phyloP scores from a whole-genome alignment of 1,140 invertebrate species.

The Micrasema minimum region DNA sequence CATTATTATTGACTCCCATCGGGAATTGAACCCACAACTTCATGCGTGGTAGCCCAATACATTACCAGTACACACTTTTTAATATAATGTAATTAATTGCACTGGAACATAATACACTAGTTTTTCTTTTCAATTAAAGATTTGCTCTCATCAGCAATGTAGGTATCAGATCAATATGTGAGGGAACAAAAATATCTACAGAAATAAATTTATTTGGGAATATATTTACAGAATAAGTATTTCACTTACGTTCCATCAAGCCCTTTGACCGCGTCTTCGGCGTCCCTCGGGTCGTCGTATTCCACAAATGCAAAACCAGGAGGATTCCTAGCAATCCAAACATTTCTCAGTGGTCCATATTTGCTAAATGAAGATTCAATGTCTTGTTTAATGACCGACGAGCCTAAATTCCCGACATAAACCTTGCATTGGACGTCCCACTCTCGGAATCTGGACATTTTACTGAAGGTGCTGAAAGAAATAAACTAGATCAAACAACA shows the following conservation, averaged over 20 bases:
- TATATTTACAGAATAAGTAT: background rate
- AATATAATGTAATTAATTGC: no score
- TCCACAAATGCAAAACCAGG: slow-evolving; percentile 98
- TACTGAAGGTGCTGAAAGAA: background rate
- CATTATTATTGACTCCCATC: no score
- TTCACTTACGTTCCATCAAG: slow-evolving; percentile 91
- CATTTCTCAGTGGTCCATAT: slow-evolving; percentile 94
- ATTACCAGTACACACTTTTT: no score
- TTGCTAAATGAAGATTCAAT: slow-evolving; percentile 93
- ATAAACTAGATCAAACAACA: background rate
- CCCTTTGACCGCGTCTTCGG: slow-evolving; percentile 93
- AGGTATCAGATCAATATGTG: no score
- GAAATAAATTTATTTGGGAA: no score
- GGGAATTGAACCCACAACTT: no score
- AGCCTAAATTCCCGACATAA: slow-evolving; percentile 96
- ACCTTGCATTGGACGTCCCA: slow-evolving; percentile 97
- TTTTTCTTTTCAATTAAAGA: no score
- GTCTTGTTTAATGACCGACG: slow-evolving; percentile 90
- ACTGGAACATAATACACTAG: no score
- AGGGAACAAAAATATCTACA: no score
- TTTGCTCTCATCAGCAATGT: no score
- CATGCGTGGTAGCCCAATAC: no score
- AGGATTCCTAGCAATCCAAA: slow-evolving; percentile 96
- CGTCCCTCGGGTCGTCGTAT: slow-evolving; percentile 97
- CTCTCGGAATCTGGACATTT: slow-evolving; percentile 83